A percentile compares a stretch with the other conserved stretches of the same genome.
phyloP scores from a whole-genome alignment of 2,113 vertebrate species.

The Microcebus murinus region DNA sequence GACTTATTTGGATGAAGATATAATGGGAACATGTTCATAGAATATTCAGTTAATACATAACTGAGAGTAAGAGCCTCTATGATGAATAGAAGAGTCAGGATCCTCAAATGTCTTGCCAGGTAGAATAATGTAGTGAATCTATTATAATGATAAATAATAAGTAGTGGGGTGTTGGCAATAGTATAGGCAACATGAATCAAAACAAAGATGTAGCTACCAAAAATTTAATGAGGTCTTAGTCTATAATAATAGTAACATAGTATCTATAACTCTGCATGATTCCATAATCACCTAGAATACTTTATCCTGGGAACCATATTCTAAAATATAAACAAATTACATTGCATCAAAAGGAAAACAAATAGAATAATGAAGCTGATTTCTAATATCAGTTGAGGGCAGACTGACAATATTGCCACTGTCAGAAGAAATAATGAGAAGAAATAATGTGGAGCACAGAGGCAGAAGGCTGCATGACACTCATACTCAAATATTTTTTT shows the following conservation, averaged over 20 bases:
- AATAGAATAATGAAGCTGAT: neutral
- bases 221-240: neutral
- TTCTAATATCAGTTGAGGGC: neutral
- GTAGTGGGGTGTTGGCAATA: neutral
- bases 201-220: neutral
- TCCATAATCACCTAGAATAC: neutral
- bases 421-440: neutral
- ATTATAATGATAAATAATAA: neutral
- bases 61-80: neutral
- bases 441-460: neutral
- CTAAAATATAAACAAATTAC: neutral
- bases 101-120: neutral
- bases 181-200: neutral
- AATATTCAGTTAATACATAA: neutral
- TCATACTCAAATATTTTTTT: neutral
- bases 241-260: neutral
- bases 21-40: neutral
- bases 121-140: neutral
- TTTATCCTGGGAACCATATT: neutral
- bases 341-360: neutral
- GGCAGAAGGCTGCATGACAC: neutral
- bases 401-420: neutral
- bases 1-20: neutral
- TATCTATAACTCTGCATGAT: neutral
- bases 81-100: neutral